Evolutionary conservation across 2,797 vertebrate genomes (phyloP), one percentile per base, ranked within the genome.

Genomic region (Oreochromis mossambicus): DNA sequence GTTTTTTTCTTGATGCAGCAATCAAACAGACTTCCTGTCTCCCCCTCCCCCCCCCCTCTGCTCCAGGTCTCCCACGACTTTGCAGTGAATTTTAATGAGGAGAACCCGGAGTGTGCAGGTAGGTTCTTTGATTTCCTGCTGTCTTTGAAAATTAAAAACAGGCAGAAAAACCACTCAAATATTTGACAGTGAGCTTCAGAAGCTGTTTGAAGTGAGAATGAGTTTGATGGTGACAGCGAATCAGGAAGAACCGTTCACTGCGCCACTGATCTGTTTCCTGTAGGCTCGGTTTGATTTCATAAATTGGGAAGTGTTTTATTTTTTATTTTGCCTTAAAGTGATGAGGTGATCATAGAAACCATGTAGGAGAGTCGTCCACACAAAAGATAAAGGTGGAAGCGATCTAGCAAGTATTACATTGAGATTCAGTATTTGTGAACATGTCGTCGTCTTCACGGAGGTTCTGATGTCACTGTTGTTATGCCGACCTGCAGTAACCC

Each of bases 51-150:
- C n/a, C 38, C 8, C 83, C 73, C 5, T 92, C 29, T 1, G 29
- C 56, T 61, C 56, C 56, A 98, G 97, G 96, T 98, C 78, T 97
- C 97, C 73, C 97, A 97, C 9, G 96, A 98, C 92, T 98, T 98
- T 79, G 96, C 97, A 1, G 96, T 98, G 91, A 97, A 97, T 94
- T 97, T 98, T 88, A 97, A 97, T 11, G 95, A 97, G 8, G 97
- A 97, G 58, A 97, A 98, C 84, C 96, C 97, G 0, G 97, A 97
- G 92, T 98, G 97, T 92, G 97, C 97, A 95, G 97, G 97, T 98
- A 91, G 7, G 86, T 12, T 19, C 82, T 90, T 56, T 86, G 79
- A 85, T 92, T 81, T 46, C 26, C 38, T 63, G 3, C 14, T 41
- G 14, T 32, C 26, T 19, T 34, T 85, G 50, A 55, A 70, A 56